A percentile compares a stretch with the other conserved stretches of the same genome.
Conservation (phyloP, 2,113 vertebrate species). For the Condylura cristata region DNA sequence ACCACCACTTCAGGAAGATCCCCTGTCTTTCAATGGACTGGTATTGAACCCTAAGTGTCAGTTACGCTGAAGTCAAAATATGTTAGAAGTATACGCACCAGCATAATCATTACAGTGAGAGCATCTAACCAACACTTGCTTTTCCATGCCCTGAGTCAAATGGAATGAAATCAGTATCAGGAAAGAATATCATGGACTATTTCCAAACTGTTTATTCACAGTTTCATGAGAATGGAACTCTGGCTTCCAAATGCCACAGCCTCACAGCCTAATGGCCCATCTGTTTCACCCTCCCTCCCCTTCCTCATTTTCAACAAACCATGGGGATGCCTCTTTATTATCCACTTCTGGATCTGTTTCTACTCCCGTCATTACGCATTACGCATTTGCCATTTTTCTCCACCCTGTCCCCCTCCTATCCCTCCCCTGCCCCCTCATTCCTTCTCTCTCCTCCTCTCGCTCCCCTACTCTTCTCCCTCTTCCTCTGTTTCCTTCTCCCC, state of each 20-base stretch:
- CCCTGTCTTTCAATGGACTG: background rate
- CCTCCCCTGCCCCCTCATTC: no score
- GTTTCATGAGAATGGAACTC: constrained; percentile 48
- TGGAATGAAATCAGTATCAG: background rate
- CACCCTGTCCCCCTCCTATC: background rate
- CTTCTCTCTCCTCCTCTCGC: background rate
- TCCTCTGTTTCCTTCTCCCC: background rate
- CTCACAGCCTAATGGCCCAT: constrained; percentile 17
- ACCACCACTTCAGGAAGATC: background rate
- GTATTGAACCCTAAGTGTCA: background rate
- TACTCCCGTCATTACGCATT: background rate
- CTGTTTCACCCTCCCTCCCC: background rate
- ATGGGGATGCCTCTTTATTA: background rate
- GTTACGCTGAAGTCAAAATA: constrained; percentile 16
- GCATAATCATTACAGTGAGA: background rate
- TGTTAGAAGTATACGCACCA: background rate
- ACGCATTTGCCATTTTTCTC: background rate
- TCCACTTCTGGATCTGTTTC: background rate
- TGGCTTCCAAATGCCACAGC: constrained; percentile 38
- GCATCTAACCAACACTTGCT: constrained; percentile 21
- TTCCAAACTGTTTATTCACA: constrained; percentile 44
- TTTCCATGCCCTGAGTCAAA: constrained; percentile 43
- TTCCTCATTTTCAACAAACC: background rate
- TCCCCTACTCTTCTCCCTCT: background rate
- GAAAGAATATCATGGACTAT: constrained; percentile 29